These are phyloP conservation scores for Gerris buenoi DNA, from an alignment of 1,140 invertebrate genomes.

Conservation along the genomic window DNA sequence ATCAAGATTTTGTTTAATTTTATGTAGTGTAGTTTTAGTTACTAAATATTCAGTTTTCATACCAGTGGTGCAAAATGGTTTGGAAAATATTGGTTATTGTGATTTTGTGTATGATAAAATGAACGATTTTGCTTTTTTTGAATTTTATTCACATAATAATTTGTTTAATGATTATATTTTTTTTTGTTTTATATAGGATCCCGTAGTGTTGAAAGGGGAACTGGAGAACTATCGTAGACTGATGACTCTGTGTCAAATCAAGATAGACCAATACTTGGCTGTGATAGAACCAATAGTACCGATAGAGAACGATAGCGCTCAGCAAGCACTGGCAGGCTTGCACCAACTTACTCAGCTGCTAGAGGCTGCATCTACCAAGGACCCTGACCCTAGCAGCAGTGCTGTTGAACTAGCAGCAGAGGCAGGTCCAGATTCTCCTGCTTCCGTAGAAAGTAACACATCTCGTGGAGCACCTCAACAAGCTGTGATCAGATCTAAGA, in stretches of 20 bases:
- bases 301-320: slow-evolving; percentile 24
- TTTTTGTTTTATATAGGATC: slow-evolving; percentile 25
- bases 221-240: slow-evolving; percentile 30
- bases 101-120: too few species aligned
- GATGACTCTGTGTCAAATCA: slow-evolving; percentile 29
- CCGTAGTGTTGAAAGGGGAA: slow-evolving; percentile 29
- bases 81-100: too few species aligned
- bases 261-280: slow-evolving; percentile 28
- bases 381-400: neutral
- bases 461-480: slow-evolving; percentile 14
- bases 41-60: too few species aligned
- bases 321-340: slow-evolving; percentile 30
- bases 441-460: slow-evolving; percentile 23
- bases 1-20: too few species aligned
- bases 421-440: slow-evolving; percentile 12
- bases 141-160: neutral
- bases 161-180: too few species aligned
- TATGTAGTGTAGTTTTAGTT: too few species aligned
- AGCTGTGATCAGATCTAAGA: neutral
- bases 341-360: slow-evolving; percentile 26
- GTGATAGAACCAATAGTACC: slow-evolving; percentile 27
- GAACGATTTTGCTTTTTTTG: too few species aligned
- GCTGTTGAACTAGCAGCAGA: slow-evolving; percentile 25
- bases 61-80: too few species aligned
- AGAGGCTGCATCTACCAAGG: neutral